Base-by-base conservation (phyloP, 2,797 vertebrate genomes). In the Buphagus erythrorhynchus region DNA sequence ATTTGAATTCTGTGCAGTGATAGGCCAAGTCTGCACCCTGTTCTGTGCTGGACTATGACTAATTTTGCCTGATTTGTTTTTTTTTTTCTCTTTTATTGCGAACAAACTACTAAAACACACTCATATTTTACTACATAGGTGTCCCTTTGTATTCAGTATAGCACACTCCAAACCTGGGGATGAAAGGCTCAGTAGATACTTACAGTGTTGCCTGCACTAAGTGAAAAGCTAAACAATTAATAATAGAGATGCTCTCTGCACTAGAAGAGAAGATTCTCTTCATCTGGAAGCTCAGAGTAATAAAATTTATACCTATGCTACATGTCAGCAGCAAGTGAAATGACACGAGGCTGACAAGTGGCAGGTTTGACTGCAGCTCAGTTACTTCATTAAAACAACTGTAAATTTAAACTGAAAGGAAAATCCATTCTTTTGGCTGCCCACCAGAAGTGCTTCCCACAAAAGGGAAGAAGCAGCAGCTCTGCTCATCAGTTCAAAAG, bases 381-480 rank as follows among this genome's bases (percentile, higher is more conserved):
- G 77, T 79, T 63, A 63, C 59, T 88, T 89, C 74, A 81, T 94
- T 92, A 86, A 63, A 92, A 59, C 11, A 76, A 40, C 40, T 92
- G 58, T n/a, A 92, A 78, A 81, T 75, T 91, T 62, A 52, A 94
- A 73, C 40, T 73, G 71, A 62, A 95, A 86, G 51, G 48, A 90
- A 72, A 86, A 84, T 19, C 13, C 24, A 62, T 66, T 65, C 28
- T 79, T 86, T 85, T 52, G 80, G 59, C 33, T 94, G 80, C 26
- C 36, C 29, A 78, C 45, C 52, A 43, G 28, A 79, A 68, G 22
- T 9, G 6, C 20, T 82, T 80, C 21, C 51, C 43, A 85, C 13
- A 33, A 46, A 91, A 83, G 9, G 13, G 46, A 40, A 83, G 43
- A 62, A 51, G 66, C 38, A 72, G 38, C 42, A 75, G 54, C 45